Conservation (phyloP, 2,797 vertebrate species). For the Hoplostethus mediterraneus region DNA sequence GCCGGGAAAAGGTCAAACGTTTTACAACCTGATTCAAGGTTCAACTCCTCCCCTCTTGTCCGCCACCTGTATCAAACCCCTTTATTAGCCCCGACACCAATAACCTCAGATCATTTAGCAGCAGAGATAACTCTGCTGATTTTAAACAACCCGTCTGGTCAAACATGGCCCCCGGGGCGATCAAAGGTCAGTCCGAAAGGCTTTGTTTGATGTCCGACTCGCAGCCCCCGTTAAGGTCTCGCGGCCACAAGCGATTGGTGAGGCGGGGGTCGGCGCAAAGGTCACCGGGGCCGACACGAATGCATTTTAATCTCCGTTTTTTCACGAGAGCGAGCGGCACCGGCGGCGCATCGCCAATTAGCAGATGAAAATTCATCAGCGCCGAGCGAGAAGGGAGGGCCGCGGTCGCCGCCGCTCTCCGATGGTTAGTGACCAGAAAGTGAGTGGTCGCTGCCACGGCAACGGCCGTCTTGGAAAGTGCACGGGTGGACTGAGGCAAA, state of each 20-base stretch:
- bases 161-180: slow-evolving; percentile 49
- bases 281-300: slow-evolving; percentile 59
- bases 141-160: slow-evolving; percentile 51
- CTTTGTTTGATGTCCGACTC: slow-evolving; percentile 67
- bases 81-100: slow-evolving; percentile 23
- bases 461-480: slow-evolving; percentile 80
- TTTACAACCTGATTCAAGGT: slow-evolving; percentile 43
- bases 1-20: slow-evolving; percentile 43
- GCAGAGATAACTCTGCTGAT: slow-evolving; percentile 35
- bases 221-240: slow-evolving; percentile 56
- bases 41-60: slow-evolving; percentile 4
- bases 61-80: slow-evolving; percentile 48
- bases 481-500: slow-evolving; percentile 84
- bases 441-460: slow-evolving; percentile 81
- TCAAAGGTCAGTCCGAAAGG: slow-evolving; percentile 75
- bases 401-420: slow-evolving; percentile 82
- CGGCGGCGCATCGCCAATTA: slow-evolving; percentile 61
- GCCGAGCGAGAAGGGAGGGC: slow-evolving; percentile 79
- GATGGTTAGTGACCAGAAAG: slow-evolving; percentile 90
- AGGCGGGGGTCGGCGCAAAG: slow-evolving; percentile 61
- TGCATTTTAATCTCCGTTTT: slow-evolving; percentile 34
- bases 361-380: slow-evolving; percentile 74
- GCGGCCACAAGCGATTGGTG: slow-evolving; percentile 64
- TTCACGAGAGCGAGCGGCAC: too few relatives aligned
- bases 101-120: slow-evolving; percentile 7